phyloP scores from a whole-genome alignment of 2,888 invertebrate species.

The Parasteatoda lunata region DNA sequence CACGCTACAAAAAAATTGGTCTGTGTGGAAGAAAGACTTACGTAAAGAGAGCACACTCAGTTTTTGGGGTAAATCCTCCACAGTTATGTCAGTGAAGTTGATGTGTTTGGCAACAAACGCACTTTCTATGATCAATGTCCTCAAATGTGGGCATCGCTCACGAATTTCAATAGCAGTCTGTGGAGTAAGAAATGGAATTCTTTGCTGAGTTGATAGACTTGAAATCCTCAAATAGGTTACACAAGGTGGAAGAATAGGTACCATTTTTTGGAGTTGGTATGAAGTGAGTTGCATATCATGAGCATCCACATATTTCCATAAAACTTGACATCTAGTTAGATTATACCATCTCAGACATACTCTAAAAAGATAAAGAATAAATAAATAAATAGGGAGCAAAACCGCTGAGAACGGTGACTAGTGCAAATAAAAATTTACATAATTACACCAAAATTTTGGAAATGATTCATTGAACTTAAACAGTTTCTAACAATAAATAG shows the following conservation, averaged over 20 bases:
- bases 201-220: conserved; percentile 46
- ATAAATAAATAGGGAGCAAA: too few relatives aligned
- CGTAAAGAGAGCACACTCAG: conserved; percentile 48
- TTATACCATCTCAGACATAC: conserved; percentile 64
- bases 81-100: conserved; percentile 61
- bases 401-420: too few relatives aligned
- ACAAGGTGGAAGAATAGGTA: conserved; percentile 51
- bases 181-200: conserved; percentile 54
- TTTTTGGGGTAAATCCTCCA: conserved; percentile 63
- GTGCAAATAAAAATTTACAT: too few relatives aligned
- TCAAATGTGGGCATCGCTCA: conserved; percentile 52
- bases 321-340: conserved; percentile 45
- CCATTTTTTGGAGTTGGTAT: conserved; percentile 56
- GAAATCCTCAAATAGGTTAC: conserved; percentile 53
- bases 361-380: conserved; percentile 8
- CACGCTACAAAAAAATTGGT: conserved; percentile 64
- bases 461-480: too few relatives aligned
- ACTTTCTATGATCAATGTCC: conserved; percentile 58
- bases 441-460: too few relatives aligned
- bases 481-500: too few relatives aligned
- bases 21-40: conserved; percentile 63
- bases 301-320: conserved; percentile 64
- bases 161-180: conserved; percentile 45
- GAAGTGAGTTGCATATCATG: conserved; percentile 62
- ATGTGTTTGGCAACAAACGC: conserved; percentile 59